Conservation (phyloP, 2,888 invertebrate species). For the Mythimna vitellina region DNA sequence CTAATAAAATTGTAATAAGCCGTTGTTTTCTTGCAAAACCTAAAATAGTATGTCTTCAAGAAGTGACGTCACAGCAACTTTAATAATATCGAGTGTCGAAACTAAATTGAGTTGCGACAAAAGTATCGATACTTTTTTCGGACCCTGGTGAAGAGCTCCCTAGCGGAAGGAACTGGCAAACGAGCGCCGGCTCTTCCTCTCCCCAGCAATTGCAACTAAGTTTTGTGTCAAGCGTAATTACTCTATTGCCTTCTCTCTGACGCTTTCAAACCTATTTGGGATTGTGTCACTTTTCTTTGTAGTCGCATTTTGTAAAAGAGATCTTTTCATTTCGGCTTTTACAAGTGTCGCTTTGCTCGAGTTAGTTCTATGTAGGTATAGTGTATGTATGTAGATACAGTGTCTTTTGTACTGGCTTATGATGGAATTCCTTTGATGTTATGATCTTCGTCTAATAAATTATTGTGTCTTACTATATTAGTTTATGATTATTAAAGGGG, state of each 20-base stretch:
- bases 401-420: conserved; percentile 26
- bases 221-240: conserved; percentile 76
- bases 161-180: conserved; percentile 72
- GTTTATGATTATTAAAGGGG: no score
- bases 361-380: background rate
- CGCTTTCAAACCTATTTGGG: conserved; percentile 56
- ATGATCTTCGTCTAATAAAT: conserved; percentile 8
- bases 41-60: no score
- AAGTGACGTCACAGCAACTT: background rate
- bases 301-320: conserved; percentile 51
- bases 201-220: conserved; percentile 72
- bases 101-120: background rate
- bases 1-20: background rate
- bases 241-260: conserved; percentile 64
- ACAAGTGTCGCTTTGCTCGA: conserved; percentile 24
- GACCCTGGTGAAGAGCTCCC: conserved; percentile 37
- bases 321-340: conserved; percentile 54
- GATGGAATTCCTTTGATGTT: conserved; percentile 23
- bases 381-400: background rate
- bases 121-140: conserved; percentile 46
- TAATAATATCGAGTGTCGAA: background rate
- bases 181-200: conserved; percentile 71
- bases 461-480: background rate
- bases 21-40: background rate
- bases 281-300: conserved; percentile 61